Evolutionary conservation across 1,140 invertebrate genomes (phyloP).

Genomic region (Solen grandis): DNA sequence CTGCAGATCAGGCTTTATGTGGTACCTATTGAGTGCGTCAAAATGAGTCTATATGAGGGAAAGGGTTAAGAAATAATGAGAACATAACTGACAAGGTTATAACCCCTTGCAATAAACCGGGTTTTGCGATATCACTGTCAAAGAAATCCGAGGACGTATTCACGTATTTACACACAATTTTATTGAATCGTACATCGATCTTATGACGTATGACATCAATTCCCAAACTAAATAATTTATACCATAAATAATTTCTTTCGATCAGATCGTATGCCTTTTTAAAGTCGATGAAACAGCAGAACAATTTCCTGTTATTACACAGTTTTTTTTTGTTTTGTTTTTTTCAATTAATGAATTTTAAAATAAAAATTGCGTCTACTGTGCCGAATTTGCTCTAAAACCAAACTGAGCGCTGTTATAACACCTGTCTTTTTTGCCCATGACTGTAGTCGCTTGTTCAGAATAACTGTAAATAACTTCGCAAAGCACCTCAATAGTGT

Average conservation of each 20-base stretch:
- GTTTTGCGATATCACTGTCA: neutral
- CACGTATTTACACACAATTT: conserved; percentile 5
- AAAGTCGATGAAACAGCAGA: too few relatives aligned
- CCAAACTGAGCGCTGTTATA: conserved; percentile 4
- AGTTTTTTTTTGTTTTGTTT: too few relatives aligned
- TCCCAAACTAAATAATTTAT: too few relatives aligned
- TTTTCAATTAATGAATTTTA: conserved; percentile 4
- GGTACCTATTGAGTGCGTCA: too few relatives aligned
- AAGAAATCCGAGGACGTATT: neutral
- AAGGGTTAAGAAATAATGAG: too few relatives aligned
- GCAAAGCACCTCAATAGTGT: conserved; percentile 31
- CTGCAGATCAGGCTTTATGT: too few relatives aligned
- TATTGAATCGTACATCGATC: neutral
- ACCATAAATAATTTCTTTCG: too few relatives aligned
- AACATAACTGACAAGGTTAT: neutral
- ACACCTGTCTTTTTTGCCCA: neutral
- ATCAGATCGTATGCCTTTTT: too few relatives aligned
- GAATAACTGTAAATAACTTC: conserved; percentile 3
- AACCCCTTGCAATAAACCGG: neutral
- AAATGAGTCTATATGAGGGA: too few relatives aligned
- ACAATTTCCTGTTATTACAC: neutral
- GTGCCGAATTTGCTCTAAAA: neutral
- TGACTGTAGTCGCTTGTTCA: neutral
- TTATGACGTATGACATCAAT: neutral
- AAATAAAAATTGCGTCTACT: too few relatives aligned